phyloP scores from a whole-genome alignment of 2,888 invertebrate species.

The Cartodere bifasciata region DNA sequence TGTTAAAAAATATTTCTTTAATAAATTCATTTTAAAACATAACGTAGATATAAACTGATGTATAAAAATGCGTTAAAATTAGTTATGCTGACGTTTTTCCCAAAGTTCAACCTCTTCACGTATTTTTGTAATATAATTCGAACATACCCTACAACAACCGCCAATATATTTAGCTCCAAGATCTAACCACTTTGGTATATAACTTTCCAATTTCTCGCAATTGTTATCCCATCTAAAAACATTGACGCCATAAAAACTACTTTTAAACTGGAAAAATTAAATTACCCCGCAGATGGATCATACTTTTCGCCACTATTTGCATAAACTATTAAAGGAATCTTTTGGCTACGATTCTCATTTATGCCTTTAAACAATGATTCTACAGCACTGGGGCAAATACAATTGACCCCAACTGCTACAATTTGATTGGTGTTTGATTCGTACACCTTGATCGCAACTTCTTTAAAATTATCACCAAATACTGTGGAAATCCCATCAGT shows the following conservation, averaged over 20 bases:
- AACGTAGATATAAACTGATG: constrained; percentile 1
- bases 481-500: constrained; percentile 46
- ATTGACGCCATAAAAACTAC: no score
- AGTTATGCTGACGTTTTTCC: constrained; percentile 16
- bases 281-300: constrained; percentile 47
- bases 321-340: constrained; percentile 67
- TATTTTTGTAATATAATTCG: constrained; percentile 60
- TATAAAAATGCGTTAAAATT: constrained; percentile 2
- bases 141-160: constrained; percentile 76
- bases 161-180: constrained; percentile 70
- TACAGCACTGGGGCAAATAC: constrained; percentile 53
- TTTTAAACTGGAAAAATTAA: constrained; percentile 5
- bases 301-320: constrained; percentile 80
- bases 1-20: constrained; percentile 14
- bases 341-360: constrained; percentile 31
- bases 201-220: constrained; percentile 50
- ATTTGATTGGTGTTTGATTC: constrained; percentile 45
- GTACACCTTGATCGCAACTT: constrained; percentile 52
- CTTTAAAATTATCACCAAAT: constrained; percentile 63
- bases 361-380: constrained; percentile 41
- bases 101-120: constrained; percentile 41
- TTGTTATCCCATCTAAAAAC: constrained; percentile 49
- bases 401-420: constrained; percentile 77
- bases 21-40: neutral
- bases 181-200: constrained; percentile 65